Evolutionary conservation across 2,113 vertebrate genomes (phyloP).

Genomic region (Smithornis capensis): DNA sequence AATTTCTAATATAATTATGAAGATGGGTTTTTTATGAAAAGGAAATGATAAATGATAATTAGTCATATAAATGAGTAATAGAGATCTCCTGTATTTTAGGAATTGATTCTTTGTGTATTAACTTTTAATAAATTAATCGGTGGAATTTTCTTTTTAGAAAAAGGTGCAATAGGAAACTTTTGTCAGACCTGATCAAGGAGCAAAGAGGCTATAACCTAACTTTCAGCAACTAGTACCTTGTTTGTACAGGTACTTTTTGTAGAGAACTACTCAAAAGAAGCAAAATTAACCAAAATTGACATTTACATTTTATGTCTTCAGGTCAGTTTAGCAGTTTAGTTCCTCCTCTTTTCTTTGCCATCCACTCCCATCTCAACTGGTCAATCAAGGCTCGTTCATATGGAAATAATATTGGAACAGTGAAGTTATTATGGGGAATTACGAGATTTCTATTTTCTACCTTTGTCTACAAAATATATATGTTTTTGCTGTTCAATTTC

Average conservation of each 20-base stretch:
- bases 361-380: not conserved
- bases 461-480: not conserved
- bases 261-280: not conserved
- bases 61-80: not conserved
- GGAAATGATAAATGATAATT: not conserved
- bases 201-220: not conserved
- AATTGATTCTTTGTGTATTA: not conserved
- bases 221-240: not conserved
- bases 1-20: not conserved
- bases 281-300: not conserved
- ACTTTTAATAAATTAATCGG: not conserved
- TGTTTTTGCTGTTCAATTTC: not conserved
- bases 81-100: not conserved
- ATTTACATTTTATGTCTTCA: not conserved
- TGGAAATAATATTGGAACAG: not conserved
- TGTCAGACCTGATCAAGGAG: not conserved
- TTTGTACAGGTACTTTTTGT: not conserved
- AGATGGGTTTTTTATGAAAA: not conserved
- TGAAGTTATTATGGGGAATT: rapidly evolving
- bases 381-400: not conserved
- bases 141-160: not conserved
- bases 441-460: not conserved
- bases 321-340: not conserved
- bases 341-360: not conserved
- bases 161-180: not conserved